Base-by-base conservation (phyloP, 2,113 vertebrate genomes). In the Eclectus roratus region DNA sequence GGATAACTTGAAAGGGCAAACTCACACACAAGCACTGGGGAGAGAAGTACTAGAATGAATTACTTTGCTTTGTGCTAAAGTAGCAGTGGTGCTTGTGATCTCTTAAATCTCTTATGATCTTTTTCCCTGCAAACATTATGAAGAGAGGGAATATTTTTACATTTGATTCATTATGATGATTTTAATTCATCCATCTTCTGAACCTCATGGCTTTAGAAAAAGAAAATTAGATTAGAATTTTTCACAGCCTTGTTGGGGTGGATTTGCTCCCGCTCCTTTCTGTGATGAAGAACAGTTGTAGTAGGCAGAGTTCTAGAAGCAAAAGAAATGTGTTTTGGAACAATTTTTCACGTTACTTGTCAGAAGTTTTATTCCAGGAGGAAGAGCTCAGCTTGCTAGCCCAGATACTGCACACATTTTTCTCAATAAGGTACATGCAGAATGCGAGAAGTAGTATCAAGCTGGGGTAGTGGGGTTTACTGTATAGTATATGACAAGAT, bases 1-100 rank as follows among this genome's bases (percentile, higher is more conserved):
- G 85, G 93, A 91, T 82, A 76, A 91, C 91, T 96, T 97, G 89
- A 96, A 96, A 96, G 96, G 94, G 91, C 85, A 72, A 91, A 87
- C 83, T 74, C n/a, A 1, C 52, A 29, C 1, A 4, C 86, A 72
- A 25, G 81, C 70, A 20, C 78, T 79, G 84, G 73, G 80, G 64
- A 92, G 60, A 91, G 80, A 93, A 96, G 95, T 49, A 85, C 84
- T 63, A 72, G 91, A 46, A 77, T 91, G 93, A 96, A 96, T 96
- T 96, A 66, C 79, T 96, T 65, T 37, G 58, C 93, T 94, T 89
- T 96, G 70, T 93, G 89, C 74, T 91, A 33, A 91, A 93, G 77
- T 74, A 87, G 89, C 94, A 72, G 86, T 61, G 77, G 73, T 24
- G 83, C 91, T 94, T 97, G 65, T 97, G 95, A 97, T 97, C 93